A percentile compares a stretch with the other conserved stretches of the same genome.
Evolutionary conservation across 2,888 invertebrate genomes (phyloP).

Genomic region (Nematopogon swammerdamellus): DNA sequence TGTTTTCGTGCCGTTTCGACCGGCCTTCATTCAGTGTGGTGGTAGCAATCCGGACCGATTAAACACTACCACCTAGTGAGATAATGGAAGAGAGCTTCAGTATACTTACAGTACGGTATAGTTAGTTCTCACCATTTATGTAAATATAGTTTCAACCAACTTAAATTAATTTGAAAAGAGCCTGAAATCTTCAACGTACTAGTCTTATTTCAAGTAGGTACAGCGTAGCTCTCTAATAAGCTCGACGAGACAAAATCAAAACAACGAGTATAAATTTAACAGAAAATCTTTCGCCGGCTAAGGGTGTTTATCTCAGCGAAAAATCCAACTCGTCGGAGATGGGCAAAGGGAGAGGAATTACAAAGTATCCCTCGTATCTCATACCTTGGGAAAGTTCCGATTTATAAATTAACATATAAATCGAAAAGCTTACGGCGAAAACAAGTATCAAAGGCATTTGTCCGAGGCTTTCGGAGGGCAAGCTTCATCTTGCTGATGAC

Average conservation of each 20-base stretch:
- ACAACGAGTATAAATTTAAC: neutral
- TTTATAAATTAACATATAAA: conserved; percentile 53
- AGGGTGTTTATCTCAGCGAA: neutral
- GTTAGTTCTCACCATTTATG: too few relatives aligned
- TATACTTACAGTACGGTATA: too few relatives aligned
- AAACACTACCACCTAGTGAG: too few relatives aligned
- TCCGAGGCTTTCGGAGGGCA: conserved; percentile 30
- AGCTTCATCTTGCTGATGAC: neutral
- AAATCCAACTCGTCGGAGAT: neutral
- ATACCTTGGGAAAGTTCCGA: conserved; percentile 31
- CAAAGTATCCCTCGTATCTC: neutral
- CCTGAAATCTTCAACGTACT: too few relatives aligned
- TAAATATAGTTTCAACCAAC: too few relatives aligned
- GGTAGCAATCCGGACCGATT: too few relatives aligned
- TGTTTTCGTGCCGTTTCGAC: too few relatives aligned
- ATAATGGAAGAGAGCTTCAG: too few relatives aligned
- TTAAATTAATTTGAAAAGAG: too few relatives aligned
- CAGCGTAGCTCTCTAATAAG: neutral
- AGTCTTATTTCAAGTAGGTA: too few relatives aligned
- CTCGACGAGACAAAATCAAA: neutral
- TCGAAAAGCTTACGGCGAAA: conserved; percentile 53
- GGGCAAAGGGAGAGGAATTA: neutral
- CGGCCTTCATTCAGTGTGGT: too few relatives aligned
- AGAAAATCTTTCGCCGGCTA: neutral
- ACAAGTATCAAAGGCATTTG: conserved; percentile 51